Evolutionary conservation across 2,113 vertebrate species (phyloP).

Genomic region (Calidris pygmaea): DNA sequence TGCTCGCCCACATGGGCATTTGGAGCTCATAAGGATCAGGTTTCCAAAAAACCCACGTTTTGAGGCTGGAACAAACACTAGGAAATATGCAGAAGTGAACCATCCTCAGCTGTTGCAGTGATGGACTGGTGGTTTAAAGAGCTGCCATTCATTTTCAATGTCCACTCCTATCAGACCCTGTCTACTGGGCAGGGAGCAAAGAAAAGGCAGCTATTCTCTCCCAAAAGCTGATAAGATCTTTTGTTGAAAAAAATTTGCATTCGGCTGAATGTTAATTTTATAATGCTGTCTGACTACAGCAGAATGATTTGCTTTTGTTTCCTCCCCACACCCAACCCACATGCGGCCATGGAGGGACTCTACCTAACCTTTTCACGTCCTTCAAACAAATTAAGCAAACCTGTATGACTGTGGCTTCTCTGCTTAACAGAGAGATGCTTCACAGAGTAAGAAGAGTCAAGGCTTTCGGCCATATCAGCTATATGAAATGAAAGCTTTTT

Average conservation of each 20-base stretch:
- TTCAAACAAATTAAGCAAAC: background rate
- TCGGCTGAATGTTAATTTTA: background rate
- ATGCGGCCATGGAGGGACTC: background rate
- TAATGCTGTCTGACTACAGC: background rate
- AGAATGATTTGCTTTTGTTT: background rate
- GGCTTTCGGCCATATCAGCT: background rate
- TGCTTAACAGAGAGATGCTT: background rate
- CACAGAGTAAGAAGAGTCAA: background rate
- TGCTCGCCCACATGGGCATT: background rate
- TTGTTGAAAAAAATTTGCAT: background rate
- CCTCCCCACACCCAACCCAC: background rate
- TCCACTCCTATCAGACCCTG: background rate
- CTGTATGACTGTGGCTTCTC: background rate
- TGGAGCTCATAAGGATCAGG: background rate
- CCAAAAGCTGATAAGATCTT: background rate
- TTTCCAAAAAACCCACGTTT: background rate
- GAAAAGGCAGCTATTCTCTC: background rate
- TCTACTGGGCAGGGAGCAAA: background rate
- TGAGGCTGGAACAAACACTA: background rate
- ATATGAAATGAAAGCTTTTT: fast-evolving
- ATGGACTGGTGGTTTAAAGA: background rate
- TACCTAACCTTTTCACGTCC: background rate
- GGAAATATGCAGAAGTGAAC: background rate
- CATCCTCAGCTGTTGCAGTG: background rate
- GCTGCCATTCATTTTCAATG: background rate